Conservation (phyloP, 2,113 vertebrate species). For the Columba janthina region DNA sequence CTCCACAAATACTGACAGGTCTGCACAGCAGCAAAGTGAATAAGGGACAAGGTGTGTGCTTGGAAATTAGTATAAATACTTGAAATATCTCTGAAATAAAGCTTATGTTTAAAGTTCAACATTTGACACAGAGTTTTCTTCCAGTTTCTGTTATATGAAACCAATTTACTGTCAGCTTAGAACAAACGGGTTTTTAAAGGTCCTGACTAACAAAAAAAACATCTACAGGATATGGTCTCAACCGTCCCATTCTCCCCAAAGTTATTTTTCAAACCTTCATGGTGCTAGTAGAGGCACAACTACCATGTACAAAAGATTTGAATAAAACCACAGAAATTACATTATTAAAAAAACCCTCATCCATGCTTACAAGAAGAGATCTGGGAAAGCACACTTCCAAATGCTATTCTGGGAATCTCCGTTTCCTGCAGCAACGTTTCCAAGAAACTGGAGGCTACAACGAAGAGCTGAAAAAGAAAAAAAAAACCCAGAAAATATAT, state of each 20-base stretch:
- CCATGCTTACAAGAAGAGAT: constrained; percentile 81
- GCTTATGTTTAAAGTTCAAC: background rate
- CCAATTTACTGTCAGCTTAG: background rate
- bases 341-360: background rate
- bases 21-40: background rate
- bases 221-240: constrained; percentile 12
- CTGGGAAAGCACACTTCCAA: constrained; percentile 81
- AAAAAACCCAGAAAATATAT: background rate
- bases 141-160: background rate
- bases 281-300: background rate
- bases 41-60: background rate
- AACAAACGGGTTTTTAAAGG: background rate
- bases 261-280: background rate
- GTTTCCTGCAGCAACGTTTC: constrained; percentile 91
- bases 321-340: background rate
- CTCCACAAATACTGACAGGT: background rate
- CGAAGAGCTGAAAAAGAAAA: constrained; percentile 81
- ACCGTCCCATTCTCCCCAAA: background rate
- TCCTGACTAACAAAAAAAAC: background rate
- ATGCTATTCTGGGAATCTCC: constrained; percentile 86
- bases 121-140: background rate
- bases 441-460: constrained; percentile 94
- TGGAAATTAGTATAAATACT: background rate
- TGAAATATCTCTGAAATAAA: background rate
- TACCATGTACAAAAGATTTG: background rate